Evolutionary conservation across 2,888 invertebrate species (phyloP), one percentile per base, ranked within the genome.

Genomic region (Pheosia tremula): DNA sequence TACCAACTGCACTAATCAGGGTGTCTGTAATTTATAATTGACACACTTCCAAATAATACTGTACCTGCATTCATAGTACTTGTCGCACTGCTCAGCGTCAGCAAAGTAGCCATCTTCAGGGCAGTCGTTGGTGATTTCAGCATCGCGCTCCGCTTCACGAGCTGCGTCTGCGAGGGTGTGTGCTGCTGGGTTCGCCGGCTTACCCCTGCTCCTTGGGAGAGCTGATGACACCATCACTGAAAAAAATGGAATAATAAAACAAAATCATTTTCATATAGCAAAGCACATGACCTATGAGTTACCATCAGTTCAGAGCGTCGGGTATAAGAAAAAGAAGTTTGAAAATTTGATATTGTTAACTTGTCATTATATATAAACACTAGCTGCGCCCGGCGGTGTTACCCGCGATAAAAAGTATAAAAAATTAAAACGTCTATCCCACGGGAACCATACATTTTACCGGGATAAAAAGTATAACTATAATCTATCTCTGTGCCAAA

Each of bases 101-200:
- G 97, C 97, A 82, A 97, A 98, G 90, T 95, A 98, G 8, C 98
- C 98, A 75, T 97, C 95, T 77, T 97, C 97, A 0, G 98, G 98
- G 78, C 98, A 98, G 36, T 96, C 94, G 70, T 95, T 92, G 65
- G 94, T 95, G 77, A 95, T 94, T 58, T 95, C 95, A 0, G 95
- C 95, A 53, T 92, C 90, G 6, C 83, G 71, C 36, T 94, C 94
- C 2, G 83, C 69, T 24, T 71, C 49, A 3, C 54, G 56, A 0
- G 66, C 67, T 50, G 72, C 63, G 4, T 87, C 88, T 0, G 80
- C 81, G 0, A 75, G 75, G 3, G 82, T 77, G 38, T 85, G 78
- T 5, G 83, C 66, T 0, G 93, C 90, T 0, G 82, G 81, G 68
- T 87, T 87, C 1, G 84, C 87, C 0, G 87, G 89, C 63, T 89